phyloP scores from a whole-genome alignment of 2,888 invertebrate genomes.

The Drosophila nigritarsus region DNA sequence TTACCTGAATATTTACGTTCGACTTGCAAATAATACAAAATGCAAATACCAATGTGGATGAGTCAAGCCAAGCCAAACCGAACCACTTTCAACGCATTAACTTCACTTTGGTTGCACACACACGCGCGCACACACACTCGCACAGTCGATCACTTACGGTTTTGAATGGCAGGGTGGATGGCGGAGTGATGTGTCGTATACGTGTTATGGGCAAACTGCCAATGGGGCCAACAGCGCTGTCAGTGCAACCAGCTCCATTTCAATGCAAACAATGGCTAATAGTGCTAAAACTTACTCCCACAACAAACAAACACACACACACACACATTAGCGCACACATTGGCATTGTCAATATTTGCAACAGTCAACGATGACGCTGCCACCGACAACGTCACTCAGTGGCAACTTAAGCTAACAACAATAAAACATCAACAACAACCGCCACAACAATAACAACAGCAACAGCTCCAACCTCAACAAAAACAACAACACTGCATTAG shows the following conservation, averaged over 20 bases:
- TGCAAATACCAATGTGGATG: slow-evolving; percentile 67
- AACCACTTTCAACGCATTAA: slow-evolving; percentile 79
- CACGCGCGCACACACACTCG: slow-evolving; percentile 7
- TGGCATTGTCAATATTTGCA: slow-evolving; percentile 76
- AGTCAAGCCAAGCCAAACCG: slow-evolving; percentile 62
- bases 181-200: slow-evolving; percentile 51
- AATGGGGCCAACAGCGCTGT: slow-evolving; percentile 26
- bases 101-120: slow-evolving; percentile 63
- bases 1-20: slow-evolving; percentile 70
- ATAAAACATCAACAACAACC: slow-evolving; percentile 43
- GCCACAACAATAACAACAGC: slow-evolving; percentile 8
- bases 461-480: slow-evolving; percentile 18
- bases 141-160: slow-evolving; percentile 35
- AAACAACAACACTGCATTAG: slow-evolving; percentile 51
- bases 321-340: slow-evolving; percentile 30
- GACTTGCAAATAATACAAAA: slow-evolving; percentile 74
- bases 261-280: slow-evolving; percentile 77
- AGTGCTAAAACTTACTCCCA: slow-evolving; percentile 78
- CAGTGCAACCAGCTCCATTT: slow-evolving; percentile 65
- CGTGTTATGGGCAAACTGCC: slow-evolving; percentile 57
- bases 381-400: slow-evolving; percentile 64
- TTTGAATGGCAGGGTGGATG: slow-evolving; percentile 4
- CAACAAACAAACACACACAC: slow-evolving; percentile 37
- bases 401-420: slow-evolving; percentile 73
- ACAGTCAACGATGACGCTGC: slow-evolving; percentile 70